A percentile compares a stretch with the other conserved stretches of the same genome.
Evolutionary conservation across 2,113 vertebrate species (phyloP).

Genomic region (Sclerurus mexicanus): DNA sequence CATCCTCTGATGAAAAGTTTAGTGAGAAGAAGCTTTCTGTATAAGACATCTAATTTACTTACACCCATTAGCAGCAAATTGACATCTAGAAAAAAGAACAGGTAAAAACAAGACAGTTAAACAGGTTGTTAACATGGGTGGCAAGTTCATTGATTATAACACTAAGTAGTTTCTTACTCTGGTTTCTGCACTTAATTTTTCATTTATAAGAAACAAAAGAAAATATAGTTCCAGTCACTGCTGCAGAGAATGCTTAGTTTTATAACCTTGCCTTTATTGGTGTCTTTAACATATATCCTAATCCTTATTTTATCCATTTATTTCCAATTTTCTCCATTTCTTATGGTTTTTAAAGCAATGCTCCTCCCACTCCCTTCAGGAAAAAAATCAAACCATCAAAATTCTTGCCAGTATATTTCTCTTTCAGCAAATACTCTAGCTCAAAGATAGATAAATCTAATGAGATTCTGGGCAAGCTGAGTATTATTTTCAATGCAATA

Average conservation of each 20-base stretch:
- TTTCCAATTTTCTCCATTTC: not conserved
- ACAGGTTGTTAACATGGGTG: not conserved
- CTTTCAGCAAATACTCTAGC: not conserved
- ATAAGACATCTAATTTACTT: constrained; percentile 93
- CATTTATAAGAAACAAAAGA: not conserved
- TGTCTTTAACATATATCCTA: not conserved
- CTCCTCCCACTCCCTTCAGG: not conserved
- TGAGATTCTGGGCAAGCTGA: not conserved
- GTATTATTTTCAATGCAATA: not conserved
- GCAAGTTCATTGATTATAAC: not conserved
- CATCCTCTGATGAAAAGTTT: constrained; percentile 98
- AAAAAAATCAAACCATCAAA: not conserved
- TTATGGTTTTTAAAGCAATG: fast-evolving
- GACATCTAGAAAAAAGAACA: constrained; percentile 70
- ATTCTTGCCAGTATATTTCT: not conserved
- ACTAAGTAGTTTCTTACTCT: not conserved
- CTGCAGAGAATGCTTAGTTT: not conserved
- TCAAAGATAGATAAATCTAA: not conserved
- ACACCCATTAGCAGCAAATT: constrained; percentile 87
- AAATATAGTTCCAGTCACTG: not conserved
- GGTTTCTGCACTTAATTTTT: not conserved
- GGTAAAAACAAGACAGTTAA: not conserved
- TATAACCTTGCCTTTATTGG: not conserved
- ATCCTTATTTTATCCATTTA: not conserved
- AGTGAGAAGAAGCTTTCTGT: constrained; percentile 92